A percentile compares a stretch with the other conserved stretches of the same genome.
These are phyloP conservation scores for Bombus pyrosoma DNA, from an alignment of 1,140 invertebrate species.

Conservation along the genomic window DNA sequence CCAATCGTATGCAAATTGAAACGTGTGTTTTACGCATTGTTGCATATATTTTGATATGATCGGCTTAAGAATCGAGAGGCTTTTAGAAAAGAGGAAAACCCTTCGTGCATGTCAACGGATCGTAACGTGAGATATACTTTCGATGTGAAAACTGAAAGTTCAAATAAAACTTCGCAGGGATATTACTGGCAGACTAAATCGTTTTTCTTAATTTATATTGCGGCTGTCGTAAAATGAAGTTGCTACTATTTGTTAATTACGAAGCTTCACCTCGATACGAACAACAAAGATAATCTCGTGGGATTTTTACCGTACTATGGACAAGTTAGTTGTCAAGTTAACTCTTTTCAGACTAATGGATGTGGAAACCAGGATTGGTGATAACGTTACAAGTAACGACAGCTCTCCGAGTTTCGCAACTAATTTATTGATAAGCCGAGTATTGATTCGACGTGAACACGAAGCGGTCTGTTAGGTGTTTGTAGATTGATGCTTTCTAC, in stretches of 20 bases:
- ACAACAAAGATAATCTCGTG: too few relatives aligned
- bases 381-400: not conserved
- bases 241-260: not conserved
- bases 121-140: not conserved
- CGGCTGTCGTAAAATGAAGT: not conserved
- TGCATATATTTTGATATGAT: not conserved
- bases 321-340: not conserved
- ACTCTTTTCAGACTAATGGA: not conserved
- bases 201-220: not conserved
- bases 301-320: not conserved
- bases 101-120: not conserved
- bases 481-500: not conserved
- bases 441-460: constrained; percentile 11
- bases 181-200: not conserved
- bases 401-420: not conserved
- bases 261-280: not conserved
- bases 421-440: constrained; percentile 13
- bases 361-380: not conserved
- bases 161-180: not conserved
- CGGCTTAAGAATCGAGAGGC: not conserved
- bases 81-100: too few relatives aligned
- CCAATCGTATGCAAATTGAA: constrained; percentile 16
- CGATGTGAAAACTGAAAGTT: not conserved
- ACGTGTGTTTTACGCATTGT: not conserved
- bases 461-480: not conserved